Evolutionary conservation across 1,140 invertebrate species (phyloP).

Genomic region (Macrobrachium nipponense): DNA sequence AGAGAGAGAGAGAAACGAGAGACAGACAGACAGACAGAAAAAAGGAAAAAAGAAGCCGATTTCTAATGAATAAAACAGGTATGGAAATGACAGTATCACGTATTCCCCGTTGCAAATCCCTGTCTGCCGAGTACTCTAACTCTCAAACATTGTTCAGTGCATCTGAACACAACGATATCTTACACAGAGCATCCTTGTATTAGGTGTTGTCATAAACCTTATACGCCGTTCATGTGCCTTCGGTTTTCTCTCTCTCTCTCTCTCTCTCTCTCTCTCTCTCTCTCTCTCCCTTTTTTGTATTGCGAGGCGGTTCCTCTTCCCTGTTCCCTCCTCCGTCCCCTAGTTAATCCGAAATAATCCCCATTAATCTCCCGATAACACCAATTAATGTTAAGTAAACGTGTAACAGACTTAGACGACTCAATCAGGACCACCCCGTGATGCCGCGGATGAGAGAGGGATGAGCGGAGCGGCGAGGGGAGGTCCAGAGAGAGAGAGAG

Average conservation of each 20-base stretch:
- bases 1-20: too few relatives aligned
- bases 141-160: background rate
- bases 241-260: background rate
- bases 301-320: background rate
- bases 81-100: too few relatives aligned
- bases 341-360: conserved; percentile 20
- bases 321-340: background rate
- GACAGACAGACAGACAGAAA: too few relatives aligned
- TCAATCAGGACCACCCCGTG: conserved; percentile 22
- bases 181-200: too few relatives aligned
- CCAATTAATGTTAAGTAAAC: conserved; percentile 45
- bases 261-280: too few relatives aligned
- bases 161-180: background rate
- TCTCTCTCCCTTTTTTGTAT: too few relatives aligned
- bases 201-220: too few relatives aligned
- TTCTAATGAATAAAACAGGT: too few relatives aligned
- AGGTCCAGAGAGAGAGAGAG: background rate
- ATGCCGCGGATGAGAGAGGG: background rate
- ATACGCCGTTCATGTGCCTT: too few relatives aligned
- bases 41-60: too few relatives aligned
- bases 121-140: background rate
- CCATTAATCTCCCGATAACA: conserved; percentile 23
- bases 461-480: background rate
- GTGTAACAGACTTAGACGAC: conserved; percentile 36
- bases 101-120: background rate